phyloP scores from a whole-genome alignment of 1,140 invertebrate species.

The Sarcophaga bullata region DNA sequence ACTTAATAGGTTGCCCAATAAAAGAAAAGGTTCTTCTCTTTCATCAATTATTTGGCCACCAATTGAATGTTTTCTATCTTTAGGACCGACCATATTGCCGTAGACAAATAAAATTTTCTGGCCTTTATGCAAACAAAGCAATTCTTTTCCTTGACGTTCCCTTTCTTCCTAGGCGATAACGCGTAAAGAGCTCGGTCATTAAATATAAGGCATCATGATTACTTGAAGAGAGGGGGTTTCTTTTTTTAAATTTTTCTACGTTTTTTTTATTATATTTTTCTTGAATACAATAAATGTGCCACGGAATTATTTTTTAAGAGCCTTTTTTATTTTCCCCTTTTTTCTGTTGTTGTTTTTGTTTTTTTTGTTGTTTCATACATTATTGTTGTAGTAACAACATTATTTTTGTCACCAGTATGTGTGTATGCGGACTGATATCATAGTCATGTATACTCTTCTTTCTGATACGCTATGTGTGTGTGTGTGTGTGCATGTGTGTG shows the following conservation, averaged over 20 bases:
- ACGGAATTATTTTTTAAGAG: not conserved
- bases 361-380: too few relatives aligned
- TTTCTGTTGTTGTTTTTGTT: too few relatives aligned
- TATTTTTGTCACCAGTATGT: not conserved
- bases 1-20: not conserved
- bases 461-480: not conserved
- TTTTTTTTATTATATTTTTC: not conserved
- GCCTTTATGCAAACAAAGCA: not conserved
- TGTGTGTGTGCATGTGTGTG: not conserved
- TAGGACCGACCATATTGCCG: not conserved
- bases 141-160: not conserved
- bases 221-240: not conserved
- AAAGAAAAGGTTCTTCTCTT: not conserved
- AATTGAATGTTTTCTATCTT: not conserved
- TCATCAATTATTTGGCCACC: too few relatives aligned
- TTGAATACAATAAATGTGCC: not conserved
- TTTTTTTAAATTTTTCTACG: not conserved
- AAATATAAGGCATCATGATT: constrained; percentile 2
- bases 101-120: not conserved
- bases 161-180: too few relatives aligned
- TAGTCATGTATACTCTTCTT: not conserved
- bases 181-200: not conserved
- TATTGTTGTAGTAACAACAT: not conserved
- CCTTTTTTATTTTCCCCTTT: not conserved
- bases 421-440: not conserved